These are phyloP conservation scores for Norana najaformis DNA, from an alignment of 2,888 invertebrate species.

Conservation along the genomic window DNA sequence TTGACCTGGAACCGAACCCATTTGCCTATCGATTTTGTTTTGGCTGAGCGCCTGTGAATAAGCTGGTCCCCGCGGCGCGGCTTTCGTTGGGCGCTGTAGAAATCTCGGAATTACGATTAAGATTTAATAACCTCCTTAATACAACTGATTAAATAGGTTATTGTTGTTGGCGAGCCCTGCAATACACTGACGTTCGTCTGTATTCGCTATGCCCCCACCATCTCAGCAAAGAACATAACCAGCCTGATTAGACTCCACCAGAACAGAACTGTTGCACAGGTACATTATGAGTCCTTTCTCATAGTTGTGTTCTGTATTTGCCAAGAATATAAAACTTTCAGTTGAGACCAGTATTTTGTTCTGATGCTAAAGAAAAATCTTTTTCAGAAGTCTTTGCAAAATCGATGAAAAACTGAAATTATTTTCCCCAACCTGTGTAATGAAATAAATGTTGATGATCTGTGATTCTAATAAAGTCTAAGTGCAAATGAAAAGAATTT, in stretches of 20 bases:
- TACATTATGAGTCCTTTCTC: neutral
- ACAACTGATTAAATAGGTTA: neutral
- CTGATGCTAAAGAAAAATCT: neutral
- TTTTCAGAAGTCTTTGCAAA: too few species aligned
- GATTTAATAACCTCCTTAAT: neutral
- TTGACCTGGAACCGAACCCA: too few species aligned
- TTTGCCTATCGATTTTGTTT: too few species aligned
- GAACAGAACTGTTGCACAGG: slow-evolving; percentile 19
- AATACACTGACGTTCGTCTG: slow-evolving; percentile 10
- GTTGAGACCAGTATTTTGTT: neutral
- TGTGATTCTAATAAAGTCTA: neutral
- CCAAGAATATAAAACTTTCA: neutral
- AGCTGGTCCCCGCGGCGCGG: too few species aligned
- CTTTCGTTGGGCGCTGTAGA: too few species aligned
- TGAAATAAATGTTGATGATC: neutral
- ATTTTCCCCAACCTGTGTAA: neutral
- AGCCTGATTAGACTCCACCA: slow-evolving; percentile 22
- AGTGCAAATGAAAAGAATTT: neutral
- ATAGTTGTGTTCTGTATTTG: neutral
- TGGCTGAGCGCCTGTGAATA: too few species aligned
- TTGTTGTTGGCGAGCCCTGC: slow-evolving; percentile 5
- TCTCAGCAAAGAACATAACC: slow-evolving; percentile 5
- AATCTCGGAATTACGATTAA: too few species aligned
- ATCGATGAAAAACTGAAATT: too few species aligned
- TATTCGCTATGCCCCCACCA: neutral